Base-by-base conservation (phyloP, 2,888 invertebrate species). In the Clitarchus hookeri region DNA sequence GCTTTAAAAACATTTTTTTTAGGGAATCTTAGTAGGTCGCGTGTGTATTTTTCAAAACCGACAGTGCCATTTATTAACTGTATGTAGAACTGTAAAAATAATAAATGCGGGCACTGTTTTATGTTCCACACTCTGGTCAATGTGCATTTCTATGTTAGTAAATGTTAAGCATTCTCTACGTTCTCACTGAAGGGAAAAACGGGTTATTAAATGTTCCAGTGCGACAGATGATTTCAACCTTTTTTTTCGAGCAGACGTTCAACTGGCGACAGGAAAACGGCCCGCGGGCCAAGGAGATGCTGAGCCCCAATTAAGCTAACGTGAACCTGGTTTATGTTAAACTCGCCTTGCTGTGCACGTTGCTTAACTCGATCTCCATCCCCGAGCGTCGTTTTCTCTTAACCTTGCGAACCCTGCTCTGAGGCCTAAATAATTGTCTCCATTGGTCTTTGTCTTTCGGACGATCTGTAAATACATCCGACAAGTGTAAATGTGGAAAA, bases 301-400 rank as follows among this genome's bases (percentile, higher is more conserved):
- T 65, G 65, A 65, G 65, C 65, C 65, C 65, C 65, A 19, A 65
- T 65, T 65, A 65, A 65, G 65, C n/a, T 65, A 23, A 65, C 65
- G 65, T 65, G 65, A 65, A 65, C 65, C 65, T n/a, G 65, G 65
- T 65, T 65, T n/a, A 65, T n/a, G 65, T n/a, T 65, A 65, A 65
- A 65, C 65, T 19, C 19, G 16, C 65, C n/a, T 9, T 3, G 13
- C 65, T n/a, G n/a, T n/a, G 65, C 65, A 65, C 65, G 65, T 65
- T 11, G 65, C 65, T 65, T 65, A 65, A 65, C 19, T 16, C n/a
- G 65, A 65, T 8, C 65, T 65, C n/a, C n/a, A 19, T 0, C 12
- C n/a, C 65, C 65, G n/a, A 65, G 65, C 65, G 65, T n/a, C 65
- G 65, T 65, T 65, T 65, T 65, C 65, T 2, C 16, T n/a, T 65